Base-by-base conservation (phyloP, 2,888 invertebrate species). In the Galerucella nymphaeae region DNA sequence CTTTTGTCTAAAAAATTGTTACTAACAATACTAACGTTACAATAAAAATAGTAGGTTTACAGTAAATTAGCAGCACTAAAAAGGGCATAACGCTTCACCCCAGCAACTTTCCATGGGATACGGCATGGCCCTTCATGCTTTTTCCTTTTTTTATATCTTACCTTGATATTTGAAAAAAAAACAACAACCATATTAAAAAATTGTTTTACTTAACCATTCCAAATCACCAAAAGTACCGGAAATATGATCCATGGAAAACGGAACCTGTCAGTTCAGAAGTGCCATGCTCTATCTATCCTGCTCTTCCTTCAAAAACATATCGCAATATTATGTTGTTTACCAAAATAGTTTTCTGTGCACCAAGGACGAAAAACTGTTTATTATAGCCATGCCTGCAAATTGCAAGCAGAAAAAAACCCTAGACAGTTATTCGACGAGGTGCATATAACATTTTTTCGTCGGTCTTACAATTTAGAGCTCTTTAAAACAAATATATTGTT, bases 111-210 rank as follows among this genome's bases (percentile, higher is more conserved):
- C 78, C 71, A 74, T 79, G 79, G 77, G 74, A 76, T 81, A 85
- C 85, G 86, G 86, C 85, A 86, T 86, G 86, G 86, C 86, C 83
- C 86, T 86, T 86, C 86, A 85, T 86, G 85, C 85, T 83, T 82
- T 72, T n/a, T 74, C 72, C 65, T 13, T 66, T 58, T 62, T 42
- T 74, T 72, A 10, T 45, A 45, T 14, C 65, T 72, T 72, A 63
- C 41, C 72, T 74, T 73, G 70, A 62, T 69, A 61, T 75, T 70
- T 72, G 72, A 50, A 45, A 45, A 50, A 45, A 50, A 59, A 45
- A 30, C 13, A 48, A 53, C 18, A 18, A 59, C 41, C 18, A 50
- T 59, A 23, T 61, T 59, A 9, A 30, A 4, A 53, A 63, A 20
- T 62, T 64, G 72, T 62, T 70, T 72, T 20, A 73, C 67, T 71